A percentile compares a stretch with the other conserved stretches of the same genome.
phyloP scores from a whole-genome alignment of 2,888 invertebrate genomes.

The Suillia variegata region DNA sequence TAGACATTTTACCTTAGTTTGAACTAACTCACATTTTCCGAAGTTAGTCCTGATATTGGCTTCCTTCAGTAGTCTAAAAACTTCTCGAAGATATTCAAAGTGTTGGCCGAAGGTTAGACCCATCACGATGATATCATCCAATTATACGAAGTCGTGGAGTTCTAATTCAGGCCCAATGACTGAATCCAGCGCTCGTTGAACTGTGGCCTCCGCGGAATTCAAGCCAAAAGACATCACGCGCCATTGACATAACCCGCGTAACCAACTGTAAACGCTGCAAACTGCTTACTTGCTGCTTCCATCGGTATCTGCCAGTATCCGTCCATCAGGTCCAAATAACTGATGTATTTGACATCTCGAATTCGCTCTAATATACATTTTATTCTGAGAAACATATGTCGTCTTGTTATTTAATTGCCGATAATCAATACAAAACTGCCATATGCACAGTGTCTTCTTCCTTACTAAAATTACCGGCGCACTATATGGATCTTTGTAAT shows the following conservation, averaged over 20 bases:
- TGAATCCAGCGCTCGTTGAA: not conserved
- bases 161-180: not conserved
- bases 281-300: not conserved
- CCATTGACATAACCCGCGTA: conserved; percentile 1
- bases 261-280: not conserved
- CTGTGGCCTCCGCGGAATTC: not conserved
- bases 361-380: not conserved
- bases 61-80: too few relatives aligned
- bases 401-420: conserved; percentile 1
- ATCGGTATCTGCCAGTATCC: conserved; percentile 17
- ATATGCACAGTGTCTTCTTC: not conserved
- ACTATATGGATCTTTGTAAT: not conserved
- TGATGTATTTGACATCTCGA: not conserved
- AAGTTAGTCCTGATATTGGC: too few relatives aligned
- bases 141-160: not conserved
- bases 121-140: not conserved
- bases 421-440: conserved; percentile 5
- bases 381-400: not conserved
- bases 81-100: too few relatives aligned
- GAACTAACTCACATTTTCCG: too few relatives aligned
- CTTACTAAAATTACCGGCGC: not conserved
- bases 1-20: too few relatives aligned
- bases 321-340: conserved; percentile 2
- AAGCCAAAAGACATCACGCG: not conserved
- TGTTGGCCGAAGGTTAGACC: too few relatives aligned